phyloP scores from a whole-genome alignment of 2,797 vertebrate species.

The Rhinoraja longicauda region DNA sequence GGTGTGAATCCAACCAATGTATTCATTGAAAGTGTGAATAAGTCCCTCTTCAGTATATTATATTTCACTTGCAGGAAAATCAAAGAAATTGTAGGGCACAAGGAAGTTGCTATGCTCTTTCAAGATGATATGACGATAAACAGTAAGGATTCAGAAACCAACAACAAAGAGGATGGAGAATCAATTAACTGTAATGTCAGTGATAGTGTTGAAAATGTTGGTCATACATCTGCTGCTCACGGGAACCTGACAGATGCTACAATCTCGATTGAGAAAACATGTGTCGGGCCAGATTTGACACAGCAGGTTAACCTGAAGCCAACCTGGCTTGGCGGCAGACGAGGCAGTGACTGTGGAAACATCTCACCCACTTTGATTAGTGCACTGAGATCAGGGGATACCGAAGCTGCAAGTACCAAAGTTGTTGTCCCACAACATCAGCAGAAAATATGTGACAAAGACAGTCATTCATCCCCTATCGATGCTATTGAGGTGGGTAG shows the following conservation, averaged over 20 bases:
- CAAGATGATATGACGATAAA: conserved; percentile 48
- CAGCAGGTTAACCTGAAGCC: conserved; percentile 19
- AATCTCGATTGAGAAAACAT: not conserved
- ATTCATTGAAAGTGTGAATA: conserved; percentile 72
- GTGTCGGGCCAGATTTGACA: not conserved
- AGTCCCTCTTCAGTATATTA: conserved; percentile 76
- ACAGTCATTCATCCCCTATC: conserved; percentile 45
- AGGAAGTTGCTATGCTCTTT: conserved; percentile 55
- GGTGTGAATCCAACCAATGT: conserved; percentile 56
- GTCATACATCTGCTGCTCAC: not conserved
- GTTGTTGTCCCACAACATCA: conserved; percentile 48
- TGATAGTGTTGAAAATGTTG: conserved; percentile 3
- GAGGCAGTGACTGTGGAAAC: not conserved
- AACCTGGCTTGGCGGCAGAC: not conserved
- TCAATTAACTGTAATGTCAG: conserved; percentile 31
- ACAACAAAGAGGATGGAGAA: conserved; percentile 51
- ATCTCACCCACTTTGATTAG: not conserved
- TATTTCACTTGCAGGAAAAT: conserved; percentile 82
- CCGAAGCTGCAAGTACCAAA: not conserved
- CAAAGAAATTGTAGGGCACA: conserved; percentile 59
- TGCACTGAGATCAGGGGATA: not conserved
- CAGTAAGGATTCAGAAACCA: conserved; percentile 47
- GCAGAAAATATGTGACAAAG: conserved; percentile 44
- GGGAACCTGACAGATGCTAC: conserved; percentile 38
- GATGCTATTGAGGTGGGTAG: conserved; percentile 43